These are phyloP conservation scores for Promerops cafer DNA, from an alignment of 2,113 vertebrate species.

Conservation along the genomic window DNA sequence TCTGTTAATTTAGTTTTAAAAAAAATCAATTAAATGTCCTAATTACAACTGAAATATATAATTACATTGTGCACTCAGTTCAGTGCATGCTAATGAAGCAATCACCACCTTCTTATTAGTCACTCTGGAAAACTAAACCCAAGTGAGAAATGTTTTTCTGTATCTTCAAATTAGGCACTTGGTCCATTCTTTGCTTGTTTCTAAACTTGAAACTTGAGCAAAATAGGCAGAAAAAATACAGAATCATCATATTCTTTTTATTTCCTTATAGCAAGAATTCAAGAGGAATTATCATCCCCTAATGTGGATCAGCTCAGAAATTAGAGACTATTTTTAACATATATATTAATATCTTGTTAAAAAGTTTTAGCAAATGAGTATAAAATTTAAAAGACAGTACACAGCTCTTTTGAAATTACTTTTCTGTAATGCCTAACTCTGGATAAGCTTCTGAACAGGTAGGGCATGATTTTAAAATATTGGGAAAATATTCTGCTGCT, in stretches of 20 bases:
- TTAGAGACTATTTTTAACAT: neutral
- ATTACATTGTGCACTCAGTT: conserved; percentile 31
- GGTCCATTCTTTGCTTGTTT: neutral
- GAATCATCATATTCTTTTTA: neutral
- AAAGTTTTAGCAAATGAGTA: neutral
- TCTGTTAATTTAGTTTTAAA: conserved; percentile 56
- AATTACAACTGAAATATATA: conserved; percentile 46
- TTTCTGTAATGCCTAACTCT: neutral
- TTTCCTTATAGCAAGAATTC: neutral
- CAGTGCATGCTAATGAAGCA: conserved; percentile 47
- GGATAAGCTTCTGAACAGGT: neutral
- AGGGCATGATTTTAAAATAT: neutral
- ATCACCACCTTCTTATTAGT: conserved; percentile 50
- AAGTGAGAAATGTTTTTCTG: neutral
- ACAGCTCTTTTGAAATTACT: neutral
- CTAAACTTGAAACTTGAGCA: neutral
- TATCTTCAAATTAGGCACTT: neutral
- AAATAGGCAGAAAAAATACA: neutral
- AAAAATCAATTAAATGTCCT: conserved; percentile 58
- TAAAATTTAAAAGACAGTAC: neutral
- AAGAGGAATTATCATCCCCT: neutral
- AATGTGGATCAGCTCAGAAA: neutral
- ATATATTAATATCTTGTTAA: neutral
- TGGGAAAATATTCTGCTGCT: neutral
- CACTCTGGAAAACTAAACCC: conserved; percentile 25